Evolutionary conservation across 2,113 vertebrate species (phyloP), one percentile per base, ranked within the genome.

Genomic region (Salvelinus alpinus): DNA sequence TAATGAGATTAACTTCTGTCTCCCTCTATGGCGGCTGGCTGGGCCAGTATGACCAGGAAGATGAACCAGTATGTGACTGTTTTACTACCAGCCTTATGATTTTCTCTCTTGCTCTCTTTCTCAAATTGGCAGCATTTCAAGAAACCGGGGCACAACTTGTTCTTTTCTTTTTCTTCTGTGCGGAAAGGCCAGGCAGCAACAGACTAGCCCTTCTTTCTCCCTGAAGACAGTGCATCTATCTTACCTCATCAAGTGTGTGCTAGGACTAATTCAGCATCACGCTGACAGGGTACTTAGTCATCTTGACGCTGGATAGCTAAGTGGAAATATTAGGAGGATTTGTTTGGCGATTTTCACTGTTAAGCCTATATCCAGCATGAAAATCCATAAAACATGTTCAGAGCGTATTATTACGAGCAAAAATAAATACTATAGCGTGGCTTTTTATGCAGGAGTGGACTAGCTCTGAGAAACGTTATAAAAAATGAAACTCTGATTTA

Each of bases 91-190:
- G 74, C 51, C 71, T 82, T 73, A 62, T 77, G 54, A 67, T 83
- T 78, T 82, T 86, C 66, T 81, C 47, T 64, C 24, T 62, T 27
- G 31, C n/a, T 48, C 51, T 67, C 18, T 38, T 25, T 62, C 71
- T 76, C 13, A 78, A 80, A 75, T 65, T 90, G 84, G 84, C 78
- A 84, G 67, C n/a, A 75, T 79, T 76, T 89, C 87, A 88, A 86
- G 80, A 85, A 77, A 83, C 75, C 25, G 4, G 54, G 80, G 74
- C 78, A 87, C 82, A 89, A 88, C 76, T 84, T 85, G 86, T 84
- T 87, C 69, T 79, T 81, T 79, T 85, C 77, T 72, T 79, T 22
- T 57, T 54, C 78, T 77, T 67, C 29, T 75, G 76, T 75, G 62
- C 68, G 0, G 27, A 65, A 67, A 84, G 70, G 66, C 67, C 69